Percentiles rank a stretch among this genome's conserved stretches.
Evolutionary conservation across 2,113 vertebrate genomes (phyloP).

Genomic region (Mobula birostris): DNA sequence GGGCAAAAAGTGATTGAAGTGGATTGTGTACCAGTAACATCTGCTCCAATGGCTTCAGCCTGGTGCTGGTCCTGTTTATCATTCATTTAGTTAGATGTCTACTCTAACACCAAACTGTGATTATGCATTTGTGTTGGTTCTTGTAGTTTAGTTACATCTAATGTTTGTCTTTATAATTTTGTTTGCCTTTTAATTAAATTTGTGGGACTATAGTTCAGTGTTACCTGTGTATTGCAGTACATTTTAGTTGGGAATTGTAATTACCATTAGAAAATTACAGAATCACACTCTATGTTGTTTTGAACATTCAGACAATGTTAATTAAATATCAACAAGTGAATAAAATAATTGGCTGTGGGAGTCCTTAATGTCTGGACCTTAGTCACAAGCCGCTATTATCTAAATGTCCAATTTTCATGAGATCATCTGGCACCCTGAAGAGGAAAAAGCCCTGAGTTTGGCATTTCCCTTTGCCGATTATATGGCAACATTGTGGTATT

Average conservation of each 20-base stretch:
- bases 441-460: too few species aligned
- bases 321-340: background rate
- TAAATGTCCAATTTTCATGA: background rate
- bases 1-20: background rate
- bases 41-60: background rate
- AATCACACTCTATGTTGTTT: background rate
- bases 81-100: background rate
- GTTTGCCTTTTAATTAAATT: constrained; percentile 4
- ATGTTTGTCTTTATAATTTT: background rate
- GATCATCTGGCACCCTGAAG: background rate
- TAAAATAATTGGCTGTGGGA: background rate
- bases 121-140: background rate
- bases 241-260: background rate
- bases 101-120: background rate
- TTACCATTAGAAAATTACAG: constrained; percentile 14
- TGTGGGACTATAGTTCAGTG: background rate
- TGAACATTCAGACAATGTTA: background rate
- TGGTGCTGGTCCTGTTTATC: background rate
- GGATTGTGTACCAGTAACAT: background rate
- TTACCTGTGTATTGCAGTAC: background rate
- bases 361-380: background rate
- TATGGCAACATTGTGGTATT: background rate
- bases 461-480: too few species aligned
- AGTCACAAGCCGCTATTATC: background rate
- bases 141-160: background rate